Evolutionary conservation across 2,888 invertebrate species (phyloP).

Genomic region (Sarcophaga caerulescens): DNA sequence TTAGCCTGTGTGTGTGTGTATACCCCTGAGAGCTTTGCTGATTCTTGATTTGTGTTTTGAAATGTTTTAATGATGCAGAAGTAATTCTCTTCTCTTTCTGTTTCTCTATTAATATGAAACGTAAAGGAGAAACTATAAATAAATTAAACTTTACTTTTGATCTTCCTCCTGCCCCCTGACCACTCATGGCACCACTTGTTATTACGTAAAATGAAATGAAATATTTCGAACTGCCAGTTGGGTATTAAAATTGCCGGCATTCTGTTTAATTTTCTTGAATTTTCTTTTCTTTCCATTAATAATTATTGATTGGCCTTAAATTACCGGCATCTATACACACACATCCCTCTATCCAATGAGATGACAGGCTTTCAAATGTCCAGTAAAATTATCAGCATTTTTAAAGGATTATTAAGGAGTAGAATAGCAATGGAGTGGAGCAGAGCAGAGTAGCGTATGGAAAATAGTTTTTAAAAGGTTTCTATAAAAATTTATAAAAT

Average conservation of each 20-base stretch:
- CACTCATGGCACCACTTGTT: background rate
- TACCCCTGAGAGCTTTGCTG: background rate
- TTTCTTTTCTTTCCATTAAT: background rate
- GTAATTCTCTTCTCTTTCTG: background rate
- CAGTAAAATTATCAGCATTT: background rate
- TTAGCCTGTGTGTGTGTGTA: background rate
- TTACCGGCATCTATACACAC: background rate
- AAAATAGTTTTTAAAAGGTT: background rate
- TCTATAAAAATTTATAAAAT: background rate
- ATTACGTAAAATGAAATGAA: background rate
- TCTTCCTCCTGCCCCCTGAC: too few relatives aligned
- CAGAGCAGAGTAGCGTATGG: background rate
- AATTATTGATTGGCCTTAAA: slow-evolving; percentile 19
- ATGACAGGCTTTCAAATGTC: background rate
- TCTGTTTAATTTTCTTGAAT: background rate
- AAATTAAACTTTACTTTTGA: background rate
- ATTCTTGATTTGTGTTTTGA: background rate
- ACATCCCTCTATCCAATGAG: background rate
- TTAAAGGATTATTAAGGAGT: background rate
- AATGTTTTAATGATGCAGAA: slow-evolving; percentile 40
- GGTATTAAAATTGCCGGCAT: too few relatives aligned
- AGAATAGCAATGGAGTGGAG: background rate
- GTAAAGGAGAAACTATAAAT: slow-evolving; percentile 5
- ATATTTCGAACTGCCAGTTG: background rate
- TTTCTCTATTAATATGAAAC: background rate